A percentile compares a stretch with the other conserved stretches of the same genome.
phyloP scores from a whole-genome alignment of 2,113 vertebrate genomes.

The Leptobrachium leishanense region DNA sequence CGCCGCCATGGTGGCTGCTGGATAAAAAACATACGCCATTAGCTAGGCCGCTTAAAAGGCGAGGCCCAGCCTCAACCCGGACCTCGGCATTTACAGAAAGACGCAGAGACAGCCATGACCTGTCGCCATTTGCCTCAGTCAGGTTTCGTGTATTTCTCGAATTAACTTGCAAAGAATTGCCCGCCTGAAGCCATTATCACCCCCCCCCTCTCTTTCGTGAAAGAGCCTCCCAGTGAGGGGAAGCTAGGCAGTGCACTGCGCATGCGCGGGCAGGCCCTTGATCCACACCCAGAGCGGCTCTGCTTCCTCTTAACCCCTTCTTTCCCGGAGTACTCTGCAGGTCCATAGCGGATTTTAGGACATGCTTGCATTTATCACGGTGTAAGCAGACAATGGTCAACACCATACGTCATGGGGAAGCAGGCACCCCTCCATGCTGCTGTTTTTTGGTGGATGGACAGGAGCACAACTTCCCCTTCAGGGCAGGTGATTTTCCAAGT shows the following conservation, averaged over 20 bases:
- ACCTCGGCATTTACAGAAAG: no score
- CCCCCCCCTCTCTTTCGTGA: background rate
- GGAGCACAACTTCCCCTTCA: background rate
- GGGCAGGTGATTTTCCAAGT: no score
- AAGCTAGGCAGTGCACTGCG: background rate
- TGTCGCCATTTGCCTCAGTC: no score
- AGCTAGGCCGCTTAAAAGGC: background rate
- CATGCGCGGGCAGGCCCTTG: background rate
- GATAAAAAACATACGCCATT: slow-evolving; percentile 43
- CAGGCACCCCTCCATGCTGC: background rate
- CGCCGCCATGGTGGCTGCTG: slow-evolving; percentile 27
- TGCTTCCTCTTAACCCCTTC: slow-evolving; percentile 30
- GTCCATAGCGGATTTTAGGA: background rate
- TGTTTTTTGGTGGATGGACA: background rate
- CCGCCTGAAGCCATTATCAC: background rate
- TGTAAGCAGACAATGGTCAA: background rate
- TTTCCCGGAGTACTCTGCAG: no score
- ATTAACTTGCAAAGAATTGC: background rate
- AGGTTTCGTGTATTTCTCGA: background rate
- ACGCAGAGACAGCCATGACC: no score
- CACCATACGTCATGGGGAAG: background rate
- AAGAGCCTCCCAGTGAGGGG: background rate
- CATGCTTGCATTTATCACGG: background rate
- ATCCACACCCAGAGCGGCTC: background rate
- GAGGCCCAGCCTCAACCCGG: no score